Conservation (phyloP, 1,140 invertebrate genomes). For the Rhagoletis pomonella region DNA sequence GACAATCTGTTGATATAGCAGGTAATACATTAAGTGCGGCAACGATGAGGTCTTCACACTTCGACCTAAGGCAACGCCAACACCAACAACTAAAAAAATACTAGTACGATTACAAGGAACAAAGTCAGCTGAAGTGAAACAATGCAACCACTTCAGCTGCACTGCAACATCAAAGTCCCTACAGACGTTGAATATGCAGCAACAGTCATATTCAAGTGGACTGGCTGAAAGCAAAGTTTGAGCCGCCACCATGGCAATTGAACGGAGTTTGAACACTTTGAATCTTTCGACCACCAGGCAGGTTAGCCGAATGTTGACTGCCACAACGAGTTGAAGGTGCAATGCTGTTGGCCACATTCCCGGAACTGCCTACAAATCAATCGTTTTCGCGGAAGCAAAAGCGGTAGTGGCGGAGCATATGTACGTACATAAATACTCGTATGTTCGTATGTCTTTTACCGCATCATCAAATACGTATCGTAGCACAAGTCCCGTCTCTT, state of each 20-base stretch:
- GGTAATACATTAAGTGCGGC: background rate
- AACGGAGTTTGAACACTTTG: background rate
- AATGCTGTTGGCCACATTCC: background rate
- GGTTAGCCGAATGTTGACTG: background rate
- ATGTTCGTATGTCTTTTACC: background rate
- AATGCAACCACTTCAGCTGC: background rate
- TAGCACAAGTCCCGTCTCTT: slow-evolving; percentile 4
- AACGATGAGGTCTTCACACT: slow-evolving; percentile 22
- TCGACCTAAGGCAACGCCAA: background rate
- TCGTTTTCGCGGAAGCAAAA: background rate
- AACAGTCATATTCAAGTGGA: background rate
- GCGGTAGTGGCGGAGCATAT: no score
- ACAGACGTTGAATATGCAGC: background rate
- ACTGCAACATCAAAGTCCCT: slow-evolving; percentile 26
- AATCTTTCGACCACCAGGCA: slow-evolving; percentile 33
- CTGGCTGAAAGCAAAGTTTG: background rate
- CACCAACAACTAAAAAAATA: background rate
- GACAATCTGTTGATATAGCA: background rate
- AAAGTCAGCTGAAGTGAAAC: background rate
- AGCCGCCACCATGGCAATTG: background rate
- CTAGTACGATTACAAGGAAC: background rate
- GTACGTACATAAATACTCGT: background rate
- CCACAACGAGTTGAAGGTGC: background rate
- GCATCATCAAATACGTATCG: background rate
- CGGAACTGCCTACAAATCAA: slow-evolving; percentile 47